These are phyloP conservation scores for Archips xylosteana DNA, from an alignment of 2,888 invertebrate genomes.

Conservation along the genomic window DNA sequence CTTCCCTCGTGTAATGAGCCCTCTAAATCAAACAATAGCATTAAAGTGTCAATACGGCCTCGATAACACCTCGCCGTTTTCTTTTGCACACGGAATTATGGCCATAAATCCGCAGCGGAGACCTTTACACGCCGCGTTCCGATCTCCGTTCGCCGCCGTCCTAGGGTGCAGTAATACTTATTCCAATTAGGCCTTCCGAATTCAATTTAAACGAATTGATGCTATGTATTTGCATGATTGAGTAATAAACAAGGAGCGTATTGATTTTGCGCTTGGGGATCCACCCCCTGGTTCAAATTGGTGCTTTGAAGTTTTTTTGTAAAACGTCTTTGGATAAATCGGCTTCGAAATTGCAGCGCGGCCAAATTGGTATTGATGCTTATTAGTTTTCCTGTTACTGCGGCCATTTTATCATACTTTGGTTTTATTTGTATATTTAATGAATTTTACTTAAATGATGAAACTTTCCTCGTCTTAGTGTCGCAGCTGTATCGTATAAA, in stretches of 20 bases:
- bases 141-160: conserved; percentile 44
- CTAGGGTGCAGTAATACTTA: conserved; percentile 40
- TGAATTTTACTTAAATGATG: background rate
- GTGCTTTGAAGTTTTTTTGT: conserved; percentile 41
- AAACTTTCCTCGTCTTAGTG: background rate
- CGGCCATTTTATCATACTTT: background rate
- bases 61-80: conserved; percentile 83
- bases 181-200: conserved; percentile 43
- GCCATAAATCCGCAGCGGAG: conserved; percentile 74
- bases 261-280: conserved; percentile 41
- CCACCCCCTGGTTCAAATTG: conserved; percentile 40
- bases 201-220: conserved; percentile 42
- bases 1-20: conserved; percentile 81
- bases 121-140: conserved; percentile 65
- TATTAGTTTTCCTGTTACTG: background rate
- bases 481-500: conserved; percentile 47
- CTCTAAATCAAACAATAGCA: conserved; percentile 86
- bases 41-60: conserved; percentile 83
- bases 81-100: conserved; percentile 80
- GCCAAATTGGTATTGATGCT: conserved; percentile 2
- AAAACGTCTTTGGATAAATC: conserved; percentile 27
- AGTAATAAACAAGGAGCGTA: conserved; percentile 43
- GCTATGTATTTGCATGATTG: conserved; percentile 43
- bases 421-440: background rate
- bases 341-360: conserved; percentile 13